Base-by-base conservation (phyloP, 2,113 vertebrate genomes). In the Pterocles burchelli region DNA sequence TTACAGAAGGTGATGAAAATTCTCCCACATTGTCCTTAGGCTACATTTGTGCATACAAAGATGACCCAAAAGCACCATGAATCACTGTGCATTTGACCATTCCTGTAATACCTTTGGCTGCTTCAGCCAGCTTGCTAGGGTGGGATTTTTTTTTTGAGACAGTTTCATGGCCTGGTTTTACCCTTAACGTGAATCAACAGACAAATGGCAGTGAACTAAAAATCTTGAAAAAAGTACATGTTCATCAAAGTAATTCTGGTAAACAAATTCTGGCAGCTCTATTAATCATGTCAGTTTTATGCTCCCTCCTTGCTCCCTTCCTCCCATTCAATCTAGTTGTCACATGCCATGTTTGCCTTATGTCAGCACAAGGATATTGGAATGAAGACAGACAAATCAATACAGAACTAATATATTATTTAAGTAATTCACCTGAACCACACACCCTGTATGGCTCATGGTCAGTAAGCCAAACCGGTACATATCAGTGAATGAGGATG, bases 241-340 rank as follows among this genome's bases (percentile, higher is more conserved):
- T 92, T 96, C 92, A 95, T 96, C 93, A 96, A 96, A 95, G 95
- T 81, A 77, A 54, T 71, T 74, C n/a, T 65, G 45, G 87, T 95
- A 93, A 91, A 94, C 73, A 95, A 83, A 68, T 41, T 68, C n/a
- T 95, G 81, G 72, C 38, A 93, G 57, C 33, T 97, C 51, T 93
- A 68, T 95, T 73, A 89, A 77, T 93, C 78, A 80, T 68, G 68
- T 62, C 63, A 52, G 38, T 63, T 95, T 93, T 95, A 68, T 72
- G 17, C 29, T 86, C n/a, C 18, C 31, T 89, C 88, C 34, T 89
- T 68, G 17, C 28, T 85, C 78, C 59, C 72, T 94, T 95, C 52
- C 72, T 34, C 85, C 52, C 8, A 4, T 51, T 66, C 85, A 72
- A 38, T 12, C 24, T 45, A 83, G 48, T 13, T 88, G 52, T 95